Percentiles rank a stretch among this genome's conserved stretches.
These are phyloP conservation scores for Eleginops maclovinus DNA, from an alignment of 2,113 vertebrate genomes.

Conservation along the genomic window DNA sequence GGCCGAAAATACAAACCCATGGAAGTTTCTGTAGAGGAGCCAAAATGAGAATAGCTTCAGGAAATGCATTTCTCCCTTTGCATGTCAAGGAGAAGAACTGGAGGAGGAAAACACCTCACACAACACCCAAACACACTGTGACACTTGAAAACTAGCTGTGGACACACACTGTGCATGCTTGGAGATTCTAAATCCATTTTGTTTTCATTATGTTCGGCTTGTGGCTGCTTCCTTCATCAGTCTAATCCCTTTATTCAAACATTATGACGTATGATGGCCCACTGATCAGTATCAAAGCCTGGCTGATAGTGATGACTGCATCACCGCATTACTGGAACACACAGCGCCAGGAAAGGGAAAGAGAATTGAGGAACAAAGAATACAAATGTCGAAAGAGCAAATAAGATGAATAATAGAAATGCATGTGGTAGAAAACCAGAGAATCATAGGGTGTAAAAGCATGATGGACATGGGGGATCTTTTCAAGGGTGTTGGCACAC, in stretches of 20 bases:
- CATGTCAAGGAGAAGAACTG: conserved; percentile 42
- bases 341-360: not conserved
- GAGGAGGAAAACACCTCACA: conserved; percentile 44
- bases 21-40: conserved; percentile 33
- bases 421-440: conserved; percentile 33
- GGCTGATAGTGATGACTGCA: conserved; percentile 42
- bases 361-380: not conserved
- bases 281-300: conserved; percentile 61
- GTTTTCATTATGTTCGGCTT: conserved; percentile 44
- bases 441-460: conserved; percentile 13
- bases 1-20: conserved; percentile 57
- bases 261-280: conserved; percentile 47
- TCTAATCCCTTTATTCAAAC: conserved; percentile 64
- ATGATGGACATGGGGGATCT: not conserved
- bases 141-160: conserved; percentile 1
- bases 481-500: conserved; percentile 23
- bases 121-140: conserved; percentile 24
- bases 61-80: conserved; percentile 41
- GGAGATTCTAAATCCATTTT: conserved; percentile 22
- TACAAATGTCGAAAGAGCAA: conserved; percentile 9
- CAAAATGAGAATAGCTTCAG: conserved; percentile 47
- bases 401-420: conserved; percentile 9
- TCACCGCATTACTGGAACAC: conserved; percentile 52
- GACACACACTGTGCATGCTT: conserved; percentile 20
- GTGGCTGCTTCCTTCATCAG: conserved; percentile 45